Percentiles rank a stretch among this genome's conserved stretches.
phyloP scores from a whole-genome alignment of 92 coral and sea anemone species.

The Porites lobata region DNA sequence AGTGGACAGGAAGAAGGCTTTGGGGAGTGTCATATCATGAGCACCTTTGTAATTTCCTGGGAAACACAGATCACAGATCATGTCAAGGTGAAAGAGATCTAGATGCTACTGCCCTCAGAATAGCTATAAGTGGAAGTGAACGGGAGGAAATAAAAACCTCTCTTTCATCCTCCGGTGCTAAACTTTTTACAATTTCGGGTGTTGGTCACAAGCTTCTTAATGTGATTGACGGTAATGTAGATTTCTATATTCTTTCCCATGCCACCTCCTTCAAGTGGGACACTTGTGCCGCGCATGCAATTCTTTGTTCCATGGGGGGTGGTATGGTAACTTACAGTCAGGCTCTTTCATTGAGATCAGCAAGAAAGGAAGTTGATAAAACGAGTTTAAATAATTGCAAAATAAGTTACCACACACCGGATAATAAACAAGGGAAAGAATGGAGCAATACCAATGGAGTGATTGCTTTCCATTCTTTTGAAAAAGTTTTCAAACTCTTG shows the following conservation, averaged over 20 bases:
- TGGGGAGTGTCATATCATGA: constrained; percentile 61
- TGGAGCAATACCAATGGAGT: constrained; percentile 79
- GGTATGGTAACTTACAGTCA: constrained; percentile 57
- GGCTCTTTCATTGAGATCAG: constrained; percentile 44
- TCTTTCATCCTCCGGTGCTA: constrained; percentile 45
- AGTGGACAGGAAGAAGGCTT: constrained; percentile 68
- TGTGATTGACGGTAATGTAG: constrained; percentile 73
- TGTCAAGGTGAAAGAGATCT: neutral
- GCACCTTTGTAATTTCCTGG: constrained; percentile 10
- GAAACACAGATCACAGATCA: neutral
- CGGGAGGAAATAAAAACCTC: constrained; percentile 40
- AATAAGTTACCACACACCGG: constrained; percentile 68
- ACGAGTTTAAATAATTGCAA: constrained; percentile 47
- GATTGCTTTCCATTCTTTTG: constrained; percentile 67
- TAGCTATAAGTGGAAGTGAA: constrained; percentile 77
- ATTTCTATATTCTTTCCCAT: constrained; percentile 75
- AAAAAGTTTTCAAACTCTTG: constrained; percentile 42
- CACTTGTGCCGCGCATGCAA: constrained; percentile 87
- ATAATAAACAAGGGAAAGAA: constrained; percentile 55
- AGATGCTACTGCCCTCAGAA: constrained; percentile 12
- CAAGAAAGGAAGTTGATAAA: constrained; percentile 14
- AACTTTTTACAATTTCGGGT: constrained; percentile 63
- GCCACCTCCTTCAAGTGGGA: constrained; percentile 86
- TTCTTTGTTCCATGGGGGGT: constrained; percentile 75
- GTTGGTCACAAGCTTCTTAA: constrained; percentile 79